These are phyloP conservation scores for Himalopsyche kuldschensis DNA, from an alignment of 2,888 invertebrate genomes.

Conservation along the genomic window DNA sequence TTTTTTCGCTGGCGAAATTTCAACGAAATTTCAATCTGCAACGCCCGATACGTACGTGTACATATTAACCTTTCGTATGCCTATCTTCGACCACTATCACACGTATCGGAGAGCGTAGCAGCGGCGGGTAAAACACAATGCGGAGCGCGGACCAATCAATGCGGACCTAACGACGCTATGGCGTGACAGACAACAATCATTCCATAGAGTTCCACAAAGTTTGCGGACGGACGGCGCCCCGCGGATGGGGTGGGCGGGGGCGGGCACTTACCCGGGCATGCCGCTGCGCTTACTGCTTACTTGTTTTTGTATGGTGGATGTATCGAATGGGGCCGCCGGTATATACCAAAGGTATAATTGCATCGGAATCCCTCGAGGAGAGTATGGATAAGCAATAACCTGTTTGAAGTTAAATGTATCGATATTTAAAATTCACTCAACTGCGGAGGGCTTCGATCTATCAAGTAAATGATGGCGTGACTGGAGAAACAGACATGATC, in stretches of 20 bases:
- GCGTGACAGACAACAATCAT: not conserved
- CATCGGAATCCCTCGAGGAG: not conserved
- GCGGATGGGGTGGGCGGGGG: not conserved
- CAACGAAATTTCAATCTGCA: no score
- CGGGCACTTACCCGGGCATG: not conserved
- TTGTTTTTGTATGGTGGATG: not conserved
- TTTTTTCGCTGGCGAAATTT: no score
- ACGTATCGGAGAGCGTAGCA: not conserved
- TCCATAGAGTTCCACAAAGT: not conserved
- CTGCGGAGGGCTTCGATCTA: no score
- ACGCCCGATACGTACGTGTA: no score
- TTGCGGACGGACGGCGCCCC: not conserved
- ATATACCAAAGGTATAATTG: not conserved
- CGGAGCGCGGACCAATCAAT: not conserved
- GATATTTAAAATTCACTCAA: not conserved
- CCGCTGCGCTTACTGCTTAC: not conserved
- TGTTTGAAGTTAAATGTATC: not conserved
- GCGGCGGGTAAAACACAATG: not conserved
- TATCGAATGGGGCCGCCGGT: not conserved
- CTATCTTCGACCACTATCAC: not conserved
- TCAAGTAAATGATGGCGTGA: no score
- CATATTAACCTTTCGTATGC: not conserved
- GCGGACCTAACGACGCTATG: not conserved
- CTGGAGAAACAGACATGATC: no score
- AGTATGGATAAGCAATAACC: not conserved